Base-by-base conservation (phyloP, 2,888 invertebrate genomes). In the Ceraclea dissimilis region DNA sequence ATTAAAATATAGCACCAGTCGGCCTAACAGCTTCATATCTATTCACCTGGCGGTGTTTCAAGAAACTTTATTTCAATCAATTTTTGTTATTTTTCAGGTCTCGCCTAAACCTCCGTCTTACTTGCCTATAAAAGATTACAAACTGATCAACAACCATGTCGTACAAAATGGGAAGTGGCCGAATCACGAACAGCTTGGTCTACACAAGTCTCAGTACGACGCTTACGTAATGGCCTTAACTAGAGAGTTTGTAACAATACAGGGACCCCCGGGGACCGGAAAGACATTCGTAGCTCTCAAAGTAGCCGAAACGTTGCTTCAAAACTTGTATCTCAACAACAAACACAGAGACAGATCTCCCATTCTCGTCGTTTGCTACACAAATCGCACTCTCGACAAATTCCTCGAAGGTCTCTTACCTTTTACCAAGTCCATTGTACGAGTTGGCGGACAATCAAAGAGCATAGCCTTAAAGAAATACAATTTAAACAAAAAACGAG, bases 251-350 rank as follows among this genome's bases (percentile, higher is more conserved):
- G 82, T 82, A 0, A 78, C 91, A 0, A 88, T 92, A 59, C 92
- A 92, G 75, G 93, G 93, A 0, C 92, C 92, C 0, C 92, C 93
- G 0, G 93, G 93, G 2, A 92, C 92, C 0, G 93, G 92, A 0
- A 93, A 92, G 75, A 91, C 92, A 0, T 87, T 79, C 68, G 69
- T 92, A 59, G 91, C 91, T 0, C 72, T 89, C 26, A 85, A 87
- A 77, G 81, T 93, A 18, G 83, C 86, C 1, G 74, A 83, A 54
- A 79, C 81, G 0, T 66, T 93, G 20, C 68, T 91, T 1, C 70
- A 78, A 57, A 90, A 88, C 67, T 62, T 75, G 11, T 26, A 49
- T 22, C 19, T 26, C n/a, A n/a, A n/a, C n/a, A n/a, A n/a, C n/a
- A n/a, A n/a, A n/a, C n/a, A 6, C 11, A 31, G 11, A 31, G 31